Conservation (phyloP, 2,113 vertebrate genomes). For the Microtus pennsylvanicus region DNA sequence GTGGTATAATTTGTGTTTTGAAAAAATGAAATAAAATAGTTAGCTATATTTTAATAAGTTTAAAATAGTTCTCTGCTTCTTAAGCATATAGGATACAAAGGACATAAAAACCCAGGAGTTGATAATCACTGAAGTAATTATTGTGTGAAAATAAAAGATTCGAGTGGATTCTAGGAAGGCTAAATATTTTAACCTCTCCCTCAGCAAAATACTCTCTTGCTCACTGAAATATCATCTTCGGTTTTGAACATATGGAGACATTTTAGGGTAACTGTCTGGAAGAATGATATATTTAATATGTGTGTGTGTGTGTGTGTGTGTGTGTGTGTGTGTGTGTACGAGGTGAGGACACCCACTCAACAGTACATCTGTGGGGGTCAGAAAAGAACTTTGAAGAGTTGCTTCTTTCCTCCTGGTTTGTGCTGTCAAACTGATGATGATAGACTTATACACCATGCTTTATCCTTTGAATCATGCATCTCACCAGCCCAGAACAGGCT, state of each 20-base stretch:
- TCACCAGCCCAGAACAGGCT: not conserved
- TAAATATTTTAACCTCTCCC: not conserved
- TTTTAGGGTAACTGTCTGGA: not conserved
- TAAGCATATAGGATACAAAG: not conserved
- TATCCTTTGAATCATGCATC: not conserved
- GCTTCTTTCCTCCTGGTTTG: not conserved
- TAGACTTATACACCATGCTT: not conserved
- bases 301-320: not conserved
- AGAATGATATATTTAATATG: not conserved
- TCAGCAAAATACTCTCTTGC: not conserved
- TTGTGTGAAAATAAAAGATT: constrained; percentile 1
- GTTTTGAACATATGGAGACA: not conserved
- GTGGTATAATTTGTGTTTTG: not conserved
- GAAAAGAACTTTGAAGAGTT: not conserved
- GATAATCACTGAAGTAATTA: constrained; percentile 31
- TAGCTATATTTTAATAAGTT: not conserved
- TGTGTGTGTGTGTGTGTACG: not conserved
- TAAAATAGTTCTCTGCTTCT: constrained; percentile 4
- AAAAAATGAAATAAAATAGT: not conserved
- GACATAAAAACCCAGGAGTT: not conserved
- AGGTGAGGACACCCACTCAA: not conserved
- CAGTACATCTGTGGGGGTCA: not conserved
- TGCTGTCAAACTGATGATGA: accelerated
- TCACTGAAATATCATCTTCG: not conserved
- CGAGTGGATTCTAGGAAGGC: not conserved